Conservation (phyloP, 2,797 vertebrate species). For the Argya squamiceps region DNA sequence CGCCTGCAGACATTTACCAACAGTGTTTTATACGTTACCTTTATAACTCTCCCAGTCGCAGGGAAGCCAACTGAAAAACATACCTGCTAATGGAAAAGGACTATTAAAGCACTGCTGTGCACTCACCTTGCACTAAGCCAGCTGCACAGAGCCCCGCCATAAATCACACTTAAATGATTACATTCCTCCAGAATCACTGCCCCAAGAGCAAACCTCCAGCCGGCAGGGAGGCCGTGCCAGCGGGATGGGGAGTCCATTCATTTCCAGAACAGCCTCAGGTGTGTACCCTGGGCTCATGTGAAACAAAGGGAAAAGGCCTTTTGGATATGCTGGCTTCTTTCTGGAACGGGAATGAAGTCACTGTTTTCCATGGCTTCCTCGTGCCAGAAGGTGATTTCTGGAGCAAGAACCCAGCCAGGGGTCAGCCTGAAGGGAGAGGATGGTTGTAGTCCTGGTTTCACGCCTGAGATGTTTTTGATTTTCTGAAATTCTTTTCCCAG, state of each 20-base stretch:
- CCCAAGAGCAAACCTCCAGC: background rate
- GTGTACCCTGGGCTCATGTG: fast-evolving
- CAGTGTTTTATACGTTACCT: background rate
- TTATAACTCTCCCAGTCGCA: constrained; percentile 9
- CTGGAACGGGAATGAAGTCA: fast-evolving
- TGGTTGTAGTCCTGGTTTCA: no score
- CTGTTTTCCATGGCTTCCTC: background rate
- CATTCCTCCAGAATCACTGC: background rate
- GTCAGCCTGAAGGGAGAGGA: fast-evolving
- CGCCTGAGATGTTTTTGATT: no score
- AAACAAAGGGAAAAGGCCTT: background rate
- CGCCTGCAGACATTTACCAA: constrained; percentile 47
- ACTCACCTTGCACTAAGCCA: constrained; percentile 13
- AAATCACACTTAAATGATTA: constrained; percentile 1
- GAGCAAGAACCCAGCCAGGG: background rate
- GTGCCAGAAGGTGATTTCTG: background rate
- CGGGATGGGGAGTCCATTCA: background rate
- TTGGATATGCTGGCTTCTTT: background rate
- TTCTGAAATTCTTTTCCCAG: no score
- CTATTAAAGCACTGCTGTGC: constrained; percentile 17
- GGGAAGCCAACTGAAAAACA: constrained; percentile 59
- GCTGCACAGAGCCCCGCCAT: background rate
- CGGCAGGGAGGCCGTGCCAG: background rate
- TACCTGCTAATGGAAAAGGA: constrained; percentile 57
- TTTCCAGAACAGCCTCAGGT: background rate